phyloP scores from a whole-genome alignment of 2,797 vertebrate species.

The Lemur catta region DNA sequence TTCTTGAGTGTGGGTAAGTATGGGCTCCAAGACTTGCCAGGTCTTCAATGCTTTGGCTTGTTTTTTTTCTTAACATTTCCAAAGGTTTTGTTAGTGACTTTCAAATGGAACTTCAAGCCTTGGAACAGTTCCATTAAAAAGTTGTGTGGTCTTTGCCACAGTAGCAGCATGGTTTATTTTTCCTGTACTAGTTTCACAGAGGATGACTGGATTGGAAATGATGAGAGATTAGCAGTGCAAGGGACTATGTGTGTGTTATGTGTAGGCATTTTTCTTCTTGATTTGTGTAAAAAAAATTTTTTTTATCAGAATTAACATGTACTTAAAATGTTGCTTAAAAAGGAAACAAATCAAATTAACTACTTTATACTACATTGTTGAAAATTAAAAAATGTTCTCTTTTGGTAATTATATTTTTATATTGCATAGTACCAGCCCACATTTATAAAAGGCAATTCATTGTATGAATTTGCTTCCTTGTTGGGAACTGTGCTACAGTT shows the following conservation, averaged over 20 bases:
- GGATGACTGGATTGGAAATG: constrained; percentile 73
- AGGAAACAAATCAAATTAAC: constrained; percentile 26
- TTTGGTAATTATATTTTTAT: constrained; percentile 6
- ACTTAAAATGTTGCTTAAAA: constrained; percentile 27
- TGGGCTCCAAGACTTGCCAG: constrained; percentile 70
- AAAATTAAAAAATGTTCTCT: not conserved
- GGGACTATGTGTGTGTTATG: not conserved
- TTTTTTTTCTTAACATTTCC: constrained; percentile 72
- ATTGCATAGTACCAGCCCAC: not conserved
- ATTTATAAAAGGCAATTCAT: not conserved
- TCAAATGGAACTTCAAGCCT: constrained; percentile 78
- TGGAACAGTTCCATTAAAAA: constrained; percentile 79
- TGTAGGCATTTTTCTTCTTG: not conserved
- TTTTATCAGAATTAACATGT: not conserved
- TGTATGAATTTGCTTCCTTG: not conserved
- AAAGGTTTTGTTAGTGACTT: constrained; percentile 82
- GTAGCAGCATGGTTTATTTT: constrained; percentile 77
- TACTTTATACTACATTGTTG: not conserved
- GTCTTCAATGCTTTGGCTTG: constrained; percentile 80
- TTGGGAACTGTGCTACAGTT: not conserved
- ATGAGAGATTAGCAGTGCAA: constrained; percentile 29
- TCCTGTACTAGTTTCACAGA: constrained; percentile 73
- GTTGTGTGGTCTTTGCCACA: constrained; percentile 83
- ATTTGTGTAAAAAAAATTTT: not conserved
- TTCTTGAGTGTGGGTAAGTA: constrained; percentile 75